A percentile compares a stretch with the other conserved stretches of the same genome.
phyloP scores from a whole-genome alignment of 2,797 vertebrate genomes.

The Vespertilio murinus region DNA sequence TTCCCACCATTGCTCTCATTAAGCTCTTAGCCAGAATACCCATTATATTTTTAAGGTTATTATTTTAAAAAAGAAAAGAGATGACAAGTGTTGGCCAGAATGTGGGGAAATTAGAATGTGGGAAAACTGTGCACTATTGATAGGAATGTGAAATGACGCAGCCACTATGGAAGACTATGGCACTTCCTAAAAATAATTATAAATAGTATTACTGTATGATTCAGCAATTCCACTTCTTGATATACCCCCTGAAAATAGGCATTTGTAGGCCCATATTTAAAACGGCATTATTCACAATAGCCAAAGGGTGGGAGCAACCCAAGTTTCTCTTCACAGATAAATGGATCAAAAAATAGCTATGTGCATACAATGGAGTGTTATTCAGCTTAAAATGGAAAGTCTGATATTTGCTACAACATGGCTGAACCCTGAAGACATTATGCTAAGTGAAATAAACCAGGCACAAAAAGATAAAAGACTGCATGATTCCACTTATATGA shows the following conservation, averaged over 20 bases:
- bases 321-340: neutral
- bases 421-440: neutral
- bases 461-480: neutral
- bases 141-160: neutral
- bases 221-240: neutral
- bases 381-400: neutral
- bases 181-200: neutral
- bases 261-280: neutral
- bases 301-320: neutral
- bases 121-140: neutral
- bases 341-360: neutral
- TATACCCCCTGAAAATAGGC: neutral
- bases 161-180: neutral
- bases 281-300: neutral
- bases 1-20: neutral
- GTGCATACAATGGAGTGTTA: no score
- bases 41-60: neutral
- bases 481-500: neutral
- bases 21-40: neutral
- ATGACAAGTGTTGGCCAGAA: neutral
- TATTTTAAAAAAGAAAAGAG: neutral
- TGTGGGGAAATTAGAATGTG: neutral
- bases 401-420: neutral
- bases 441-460: neutral
- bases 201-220: neutral